Percentiles rank a stretch among this genome's conserved stretches.
Conservation (phyloP, 2,797 vertebrate genomes). For the Morelia viridis region DNA sequence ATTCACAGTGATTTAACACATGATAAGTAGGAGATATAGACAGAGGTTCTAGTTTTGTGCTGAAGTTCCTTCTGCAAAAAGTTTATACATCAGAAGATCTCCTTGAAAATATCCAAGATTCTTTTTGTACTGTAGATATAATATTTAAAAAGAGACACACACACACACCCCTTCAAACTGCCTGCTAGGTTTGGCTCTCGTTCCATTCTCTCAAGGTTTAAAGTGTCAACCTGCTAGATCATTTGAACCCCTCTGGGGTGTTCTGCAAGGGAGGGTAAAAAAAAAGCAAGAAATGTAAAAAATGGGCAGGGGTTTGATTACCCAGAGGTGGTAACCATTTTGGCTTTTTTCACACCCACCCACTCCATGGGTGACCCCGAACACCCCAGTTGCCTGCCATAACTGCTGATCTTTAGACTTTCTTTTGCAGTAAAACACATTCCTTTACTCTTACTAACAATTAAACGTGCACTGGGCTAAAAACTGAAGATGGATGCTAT, state of each 20-base stretch:
- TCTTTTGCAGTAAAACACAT: background rate
- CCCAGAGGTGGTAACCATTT: background rate
- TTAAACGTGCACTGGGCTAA: background rate
- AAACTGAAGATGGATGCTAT: background rate
- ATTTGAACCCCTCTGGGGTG: background rate
- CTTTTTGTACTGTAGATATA: too few species aligned
- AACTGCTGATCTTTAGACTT: background rate
- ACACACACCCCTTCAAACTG: background rate
- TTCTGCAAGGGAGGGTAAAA: background rate
- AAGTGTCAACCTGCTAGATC: background rate
- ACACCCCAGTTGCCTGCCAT: background rate
- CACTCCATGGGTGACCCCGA: too few species aligned
- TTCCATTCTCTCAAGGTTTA: background rate
- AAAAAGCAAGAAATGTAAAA: background rate
- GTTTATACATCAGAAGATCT: background rate
- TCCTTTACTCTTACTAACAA: background rate
- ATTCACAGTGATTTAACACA: background rate
- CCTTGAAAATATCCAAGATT: background rate
- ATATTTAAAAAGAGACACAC: background rate
- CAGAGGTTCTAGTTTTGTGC: background rate
- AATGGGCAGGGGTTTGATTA: background rate
- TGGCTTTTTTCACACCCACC: background rate
- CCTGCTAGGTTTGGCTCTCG: background rate
- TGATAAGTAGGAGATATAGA: background rate
- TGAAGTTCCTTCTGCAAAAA: background rate